Percentiles rank a stretch among this genome's conserved stretches.
These are phyloP conservation scores for Acanthosepion lycidas DNA, from an alignment of 2,888 invertebrate genomes.

Conservation along the genomic window DNA sequence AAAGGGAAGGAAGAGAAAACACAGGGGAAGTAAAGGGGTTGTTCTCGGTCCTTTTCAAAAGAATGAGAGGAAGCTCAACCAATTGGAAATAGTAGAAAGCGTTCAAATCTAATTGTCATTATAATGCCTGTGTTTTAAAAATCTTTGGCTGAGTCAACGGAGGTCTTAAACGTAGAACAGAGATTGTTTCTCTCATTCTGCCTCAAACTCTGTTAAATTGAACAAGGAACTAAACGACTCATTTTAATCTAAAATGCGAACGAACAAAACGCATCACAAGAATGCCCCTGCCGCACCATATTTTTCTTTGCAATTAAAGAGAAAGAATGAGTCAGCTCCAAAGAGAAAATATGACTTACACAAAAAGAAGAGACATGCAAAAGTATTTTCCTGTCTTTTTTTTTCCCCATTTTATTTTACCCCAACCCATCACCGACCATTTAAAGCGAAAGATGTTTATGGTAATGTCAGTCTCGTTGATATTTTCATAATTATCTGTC, in stretches of 20 bases:
- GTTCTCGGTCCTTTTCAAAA: neutral
- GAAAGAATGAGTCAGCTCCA: neutral
- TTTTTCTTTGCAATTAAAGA: neutral
- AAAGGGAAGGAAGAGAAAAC: neutral
- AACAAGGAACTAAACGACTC: neutral
- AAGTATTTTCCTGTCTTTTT: neutral
- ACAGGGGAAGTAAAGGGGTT: neutral
- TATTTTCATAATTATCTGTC: too few species aligned
- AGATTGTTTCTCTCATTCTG: neutral
- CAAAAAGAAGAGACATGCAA: conserved; percentile 1
- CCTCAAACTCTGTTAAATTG: neutral
- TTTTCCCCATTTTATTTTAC: neutral
- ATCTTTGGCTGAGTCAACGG: neutral
- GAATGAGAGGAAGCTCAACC: neutral
- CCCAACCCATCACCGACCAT: too few species aligned
- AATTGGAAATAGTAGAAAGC: neutral
- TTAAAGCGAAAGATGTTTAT: too few species aligned
- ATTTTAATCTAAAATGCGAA: neutral
- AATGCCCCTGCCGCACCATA: neutral
- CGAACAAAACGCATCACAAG: neutral
- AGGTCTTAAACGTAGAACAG: neutral
- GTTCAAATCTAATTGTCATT: conserved; percentile 15
- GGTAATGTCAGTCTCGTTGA: too few species aligned
- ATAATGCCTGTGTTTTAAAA: neutral
- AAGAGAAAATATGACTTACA: neutral